These are phyloP conservation scores for Metridium senile DNA, from an alignment of 92 coral and sea anemone species.

Conservation along the genomic window DNA sequence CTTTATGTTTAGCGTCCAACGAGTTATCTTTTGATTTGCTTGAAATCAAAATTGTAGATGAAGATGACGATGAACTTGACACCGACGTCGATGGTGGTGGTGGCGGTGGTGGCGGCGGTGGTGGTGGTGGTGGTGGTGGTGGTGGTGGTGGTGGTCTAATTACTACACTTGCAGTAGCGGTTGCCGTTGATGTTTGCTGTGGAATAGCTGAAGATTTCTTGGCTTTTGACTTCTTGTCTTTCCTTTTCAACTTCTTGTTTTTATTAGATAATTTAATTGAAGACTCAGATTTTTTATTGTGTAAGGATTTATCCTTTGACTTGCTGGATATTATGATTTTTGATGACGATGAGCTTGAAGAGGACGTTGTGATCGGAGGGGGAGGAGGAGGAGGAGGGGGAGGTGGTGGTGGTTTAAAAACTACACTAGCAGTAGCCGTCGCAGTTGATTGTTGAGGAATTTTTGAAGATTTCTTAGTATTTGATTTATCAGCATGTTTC, in stretches of 20 bases:
- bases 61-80: slow-evolving; percentile 10
- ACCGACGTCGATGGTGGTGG: slow-evolving; percentile 8
- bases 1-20: not conserved
- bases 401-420: not conserved
- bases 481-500: not conserved
- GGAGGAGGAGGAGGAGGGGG: slow-evolving; percentile 2
- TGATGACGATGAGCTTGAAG: slow-evolving; percentile 1
- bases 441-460: not conserved
- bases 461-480: not conserved
- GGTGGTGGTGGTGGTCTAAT: slow-evolving; percentile 2
- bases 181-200: slow-evolving; percentile 12
- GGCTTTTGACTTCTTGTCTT: not conserved
- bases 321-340: not conserved
- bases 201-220: slow-evolving; percentile 10
- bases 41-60: not conserved
- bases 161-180: not conserved
- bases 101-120: slow-evolving; percentile 1
- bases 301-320: not conserved
- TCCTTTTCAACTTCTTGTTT: not conserved
- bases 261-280: not conserved
- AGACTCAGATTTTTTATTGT: no score
- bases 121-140: slow-evolving; percentile 13
- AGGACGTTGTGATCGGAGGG: not conserved
- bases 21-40: not conserved
- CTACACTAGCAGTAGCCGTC: not conserved